These are phyloP conservation scores for Sterrhoptilus dennistouni DNA, from an alignment of 2,113 vertebrate species.

Conservation along the genomic window DNA sequence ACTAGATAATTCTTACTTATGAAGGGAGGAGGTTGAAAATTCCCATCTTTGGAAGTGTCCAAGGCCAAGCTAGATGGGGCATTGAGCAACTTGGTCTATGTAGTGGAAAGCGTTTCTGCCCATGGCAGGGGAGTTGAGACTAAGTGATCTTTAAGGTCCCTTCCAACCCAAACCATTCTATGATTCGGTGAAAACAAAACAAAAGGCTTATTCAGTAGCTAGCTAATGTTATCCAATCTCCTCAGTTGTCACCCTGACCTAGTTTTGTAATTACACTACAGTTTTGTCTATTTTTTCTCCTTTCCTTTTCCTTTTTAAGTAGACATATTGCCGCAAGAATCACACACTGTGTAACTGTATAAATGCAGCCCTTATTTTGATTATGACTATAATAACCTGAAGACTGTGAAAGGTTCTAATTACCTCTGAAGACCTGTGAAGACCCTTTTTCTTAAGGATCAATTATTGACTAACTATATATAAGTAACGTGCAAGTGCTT, in stretches of 20 bases:
- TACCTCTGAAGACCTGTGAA: not conserved
- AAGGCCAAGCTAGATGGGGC: not conserved
- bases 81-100: not conserved
- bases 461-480: not conserved
- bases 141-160: not conserved
- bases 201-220: not conserved
- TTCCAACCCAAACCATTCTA: not conserved
- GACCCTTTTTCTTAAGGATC: not conserved
- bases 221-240: not conserved
- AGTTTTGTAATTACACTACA: not conserved
- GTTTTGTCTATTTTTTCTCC: not conserved
- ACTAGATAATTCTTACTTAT: not conserved
- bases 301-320: not conserved
- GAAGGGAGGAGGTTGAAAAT: not conserved
- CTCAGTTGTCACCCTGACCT: not conserved
- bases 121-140: not conserved
- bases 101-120: not conserved
- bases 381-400: not conserved
- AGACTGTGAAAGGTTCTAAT: not conserved
- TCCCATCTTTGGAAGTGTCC: not conserved
- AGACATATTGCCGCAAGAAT: not conserved
- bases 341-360: not conserved
- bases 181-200: not conserved
- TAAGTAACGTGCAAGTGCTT: not conserved
- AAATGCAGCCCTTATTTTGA: not conserved